Evolutionary conservation across 2,888 invertebrate genomes (phyloP).

Genomic region (Chaetoderma sp.): DNA sequence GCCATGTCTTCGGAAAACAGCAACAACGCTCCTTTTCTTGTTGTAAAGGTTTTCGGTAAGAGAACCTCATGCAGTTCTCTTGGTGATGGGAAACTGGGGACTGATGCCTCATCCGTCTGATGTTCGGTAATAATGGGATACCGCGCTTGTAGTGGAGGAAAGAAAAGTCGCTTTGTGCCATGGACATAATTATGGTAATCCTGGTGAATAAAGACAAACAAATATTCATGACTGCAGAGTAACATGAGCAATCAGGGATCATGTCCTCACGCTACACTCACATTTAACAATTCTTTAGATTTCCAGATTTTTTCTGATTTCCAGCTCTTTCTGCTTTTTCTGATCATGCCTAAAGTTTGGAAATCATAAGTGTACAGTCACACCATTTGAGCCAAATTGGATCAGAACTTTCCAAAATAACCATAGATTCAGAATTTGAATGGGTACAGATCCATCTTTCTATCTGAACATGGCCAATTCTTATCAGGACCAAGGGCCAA

Average conservation of each 20-base stretch:
- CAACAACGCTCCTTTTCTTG: conserved; percentile 65
- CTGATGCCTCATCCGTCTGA: background rate
- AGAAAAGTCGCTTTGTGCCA: conserved; percentile 44
- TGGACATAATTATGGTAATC: conserved; percentile 62
- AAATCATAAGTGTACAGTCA: no score
- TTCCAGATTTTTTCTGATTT: no score
- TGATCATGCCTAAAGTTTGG: no score
- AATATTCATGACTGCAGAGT: background rate
- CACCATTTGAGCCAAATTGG: no score
- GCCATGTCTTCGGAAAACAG: conserved; percentile 68
- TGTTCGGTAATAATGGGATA: conserved; percentile 20
- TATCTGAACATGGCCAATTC: no score
- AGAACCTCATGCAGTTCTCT: conserved; percentile 34
- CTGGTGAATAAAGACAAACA: conserved; percentile 38
- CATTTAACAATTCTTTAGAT: no score
- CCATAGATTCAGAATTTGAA: no score
- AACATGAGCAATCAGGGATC: background rate
- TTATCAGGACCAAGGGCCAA: no score
- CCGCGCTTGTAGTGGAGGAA: conserved; percentile 46
- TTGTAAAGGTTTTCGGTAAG: conserved; percentile 67
- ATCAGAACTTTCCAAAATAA: no score
- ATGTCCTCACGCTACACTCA: no score
- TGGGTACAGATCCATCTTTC: no score
- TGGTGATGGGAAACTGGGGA: conserved; percentile 10
- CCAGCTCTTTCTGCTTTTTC: no score